Conservation (phyloP, 53 echinoderm and acorn worm genomes). For the Arbacia lixula region DNA sequence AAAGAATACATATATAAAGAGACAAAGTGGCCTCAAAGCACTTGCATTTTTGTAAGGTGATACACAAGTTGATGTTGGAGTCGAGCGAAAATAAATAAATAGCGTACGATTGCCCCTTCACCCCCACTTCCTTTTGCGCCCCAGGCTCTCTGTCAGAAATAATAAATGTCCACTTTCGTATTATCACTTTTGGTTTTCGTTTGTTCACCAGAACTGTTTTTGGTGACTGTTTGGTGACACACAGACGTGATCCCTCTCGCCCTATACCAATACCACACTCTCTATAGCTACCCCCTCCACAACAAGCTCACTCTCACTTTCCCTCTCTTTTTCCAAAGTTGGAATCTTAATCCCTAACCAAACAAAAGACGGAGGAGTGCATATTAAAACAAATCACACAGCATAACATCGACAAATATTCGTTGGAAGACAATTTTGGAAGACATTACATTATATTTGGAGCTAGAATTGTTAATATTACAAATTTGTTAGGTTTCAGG, state of each 20-base stretch:
- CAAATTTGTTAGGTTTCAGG: no score
- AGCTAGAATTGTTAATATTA: no score
- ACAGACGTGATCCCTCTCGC: background rate
- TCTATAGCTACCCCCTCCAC: background rate
- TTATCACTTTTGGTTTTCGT: background rate
- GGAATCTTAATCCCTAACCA: no score
- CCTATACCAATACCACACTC: background rate
- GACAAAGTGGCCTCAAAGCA: background rate
- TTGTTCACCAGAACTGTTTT: no score
- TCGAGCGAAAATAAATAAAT: conserved; percentile 33
- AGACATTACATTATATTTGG: no score
- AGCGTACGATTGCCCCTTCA: conserved; percentile 22
- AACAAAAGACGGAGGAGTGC: no score
- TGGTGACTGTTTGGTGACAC: conserved; percentile 5
- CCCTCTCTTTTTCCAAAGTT: background rate
- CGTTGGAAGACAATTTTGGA: no score
- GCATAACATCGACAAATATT: no score
- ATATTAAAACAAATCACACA: no score
- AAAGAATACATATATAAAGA: no score
- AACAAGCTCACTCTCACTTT: background rate
- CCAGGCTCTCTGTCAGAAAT: conserved; percentile 10
- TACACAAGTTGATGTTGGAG: background rate
- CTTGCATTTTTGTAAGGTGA: background rate
- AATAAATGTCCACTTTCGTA: conserved; percentile 7
- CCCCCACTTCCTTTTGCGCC: conserved; percentile 24